These are phyloP conservation scores for Nephrotoma guestfalica DNA, from an alignment of 2,888 invertebrate genomes.

Conservation along the genomic window DNA sequence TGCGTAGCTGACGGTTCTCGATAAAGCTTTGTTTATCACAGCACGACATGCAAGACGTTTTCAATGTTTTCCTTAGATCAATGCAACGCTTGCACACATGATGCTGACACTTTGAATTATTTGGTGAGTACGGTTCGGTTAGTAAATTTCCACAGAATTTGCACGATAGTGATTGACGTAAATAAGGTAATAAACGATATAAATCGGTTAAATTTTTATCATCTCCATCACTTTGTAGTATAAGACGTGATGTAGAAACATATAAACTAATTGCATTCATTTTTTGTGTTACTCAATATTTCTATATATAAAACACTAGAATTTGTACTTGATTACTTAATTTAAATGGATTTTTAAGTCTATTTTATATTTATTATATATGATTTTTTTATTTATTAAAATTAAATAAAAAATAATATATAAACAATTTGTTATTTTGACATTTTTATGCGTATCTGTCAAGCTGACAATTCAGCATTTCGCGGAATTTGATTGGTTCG, in stretches of 20 bases:
- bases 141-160: constrained; percentile 76
- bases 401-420: not conserved
- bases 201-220: constrained; percentile 68
- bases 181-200: constrained; percentile 66
- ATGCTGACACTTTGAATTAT: constrained; percentile 68
- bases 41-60: constrained; percentile 74
- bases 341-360: not conserved
- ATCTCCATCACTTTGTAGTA: constrained; percentile 10
- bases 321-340: not conserved
- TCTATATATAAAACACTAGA: not conserved
- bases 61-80: constrained; percentile 70
- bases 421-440: constrained; percentile 3
- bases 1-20: constrained; percentile 67
- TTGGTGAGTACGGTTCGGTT: constrained; percentile 67
- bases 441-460: constrained; percentile 3
- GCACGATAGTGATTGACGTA: constrained; percentile 77
- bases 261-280: constrained; percentile 25
- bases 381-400: not conserved
- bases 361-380: not conserved
- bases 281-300: constrained; percentile 7
- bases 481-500: not conserved
- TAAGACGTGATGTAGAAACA: constrained; percentile 23
- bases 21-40: constrained; percentile 68
- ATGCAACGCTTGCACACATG: constrained; percentile 75
- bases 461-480: constrained; percentile 4